Percentiles rank a stretch among this genome's conserved stretches.
These are phyloP conservation scores for Megaleporinus macrocephalus DNA, from an alignment of 2,113 vertebrate genomes.

Conservation along the genomic window DNA sequence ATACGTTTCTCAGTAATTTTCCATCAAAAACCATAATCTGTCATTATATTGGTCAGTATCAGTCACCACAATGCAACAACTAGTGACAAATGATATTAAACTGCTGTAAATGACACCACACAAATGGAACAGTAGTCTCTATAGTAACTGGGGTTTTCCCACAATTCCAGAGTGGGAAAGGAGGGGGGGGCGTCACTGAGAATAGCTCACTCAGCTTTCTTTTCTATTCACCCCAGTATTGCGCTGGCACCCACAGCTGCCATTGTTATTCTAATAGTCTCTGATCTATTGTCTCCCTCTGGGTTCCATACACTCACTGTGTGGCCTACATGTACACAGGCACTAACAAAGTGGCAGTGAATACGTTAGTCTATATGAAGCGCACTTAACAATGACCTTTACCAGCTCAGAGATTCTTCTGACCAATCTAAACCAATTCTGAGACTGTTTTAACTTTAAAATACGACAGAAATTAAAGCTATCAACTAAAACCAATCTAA, in stretches of 20 bases:
- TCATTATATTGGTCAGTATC: not conserved
- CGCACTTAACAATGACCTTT: too few species aligned
- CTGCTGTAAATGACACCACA: not conserved
- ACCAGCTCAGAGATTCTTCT: too few species aligned
- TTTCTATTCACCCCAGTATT: constrained; percentile 57
- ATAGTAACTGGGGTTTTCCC: constrained; percentile 44
- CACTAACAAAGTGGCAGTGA: not conserved
- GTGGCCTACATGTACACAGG: constrained; percentile 10
- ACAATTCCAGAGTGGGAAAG: constrained; percentile 37
- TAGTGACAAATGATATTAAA: not conserved
- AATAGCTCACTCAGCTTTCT: constrained; percentile 69
- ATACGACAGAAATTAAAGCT: too few species aligned
- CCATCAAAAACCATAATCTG: too few species aligned
- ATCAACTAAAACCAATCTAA: too few species aligned
- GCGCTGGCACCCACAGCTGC: constrained; percentile 34
- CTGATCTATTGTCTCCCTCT: constrained; percentile 14
- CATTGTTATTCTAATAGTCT: constrained; percentile 33
- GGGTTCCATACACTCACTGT: not conserved
- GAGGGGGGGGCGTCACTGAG: constrained; percentile 23
- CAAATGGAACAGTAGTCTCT: constrained; percentile 21
- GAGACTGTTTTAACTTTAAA: too few species aligned
- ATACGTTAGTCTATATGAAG: not conserved
- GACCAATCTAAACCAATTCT: too few species aligned
- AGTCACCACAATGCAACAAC: not conserved
- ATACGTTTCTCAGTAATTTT: too few species aligned